Conservation (phyloP, 23 tunicate species). For the Phallusia fumigata region DNA sequence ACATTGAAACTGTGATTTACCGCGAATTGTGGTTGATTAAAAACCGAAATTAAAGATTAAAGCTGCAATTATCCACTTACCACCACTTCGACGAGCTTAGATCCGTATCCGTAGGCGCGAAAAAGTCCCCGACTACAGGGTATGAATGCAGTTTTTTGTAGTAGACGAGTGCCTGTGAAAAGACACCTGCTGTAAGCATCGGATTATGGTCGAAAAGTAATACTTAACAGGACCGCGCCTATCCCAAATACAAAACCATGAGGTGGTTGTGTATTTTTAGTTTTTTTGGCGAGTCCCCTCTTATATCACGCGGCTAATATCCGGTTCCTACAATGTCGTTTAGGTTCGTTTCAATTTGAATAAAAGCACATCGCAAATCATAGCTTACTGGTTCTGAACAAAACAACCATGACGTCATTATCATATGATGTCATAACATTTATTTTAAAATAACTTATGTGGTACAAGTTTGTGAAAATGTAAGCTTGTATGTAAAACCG, state of each 20-base stretch:
- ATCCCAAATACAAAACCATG: not conserved
- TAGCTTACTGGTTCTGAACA: too few species aligned
- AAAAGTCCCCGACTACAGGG: constrained; percentile 11
- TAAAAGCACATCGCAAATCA: too few species aligned
- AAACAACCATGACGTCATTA: too few species aligned
- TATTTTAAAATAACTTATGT: too few species aligned
- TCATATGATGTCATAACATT: too few species aligned
- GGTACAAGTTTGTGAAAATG: too few species aligned
- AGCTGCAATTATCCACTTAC: not conserved
- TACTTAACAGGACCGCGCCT: not conserved
- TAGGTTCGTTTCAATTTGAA: too few species aligned
- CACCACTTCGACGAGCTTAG: constrained; percentile 7
- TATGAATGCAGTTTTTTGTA: constrained; percentile 11
- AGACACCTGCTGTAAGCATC: too few species aligned
- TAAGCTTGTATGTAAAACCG: too few species aligned
- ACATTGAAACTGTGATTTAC: not conserved
- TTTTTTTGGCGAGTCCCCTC: not conserved
- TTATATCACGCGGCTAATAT: too few species aligned
- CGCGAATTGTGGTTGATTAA: too few species aligned
- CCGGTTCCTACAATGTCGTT: too few species aligned
- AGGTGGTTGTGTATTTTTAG: not conserved
- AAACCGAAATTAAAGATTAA: not conserved
- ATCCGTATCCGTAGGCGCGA: constrained; percentile 15
- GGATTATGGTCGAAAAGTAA: not conserved
- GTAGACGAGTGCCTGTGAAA: not conserved